These are phyloP conservation scores for Papilio machaon DNA, from an alignment of 1,140 invertebrate species.

Conservation along the genomic window DNA sequence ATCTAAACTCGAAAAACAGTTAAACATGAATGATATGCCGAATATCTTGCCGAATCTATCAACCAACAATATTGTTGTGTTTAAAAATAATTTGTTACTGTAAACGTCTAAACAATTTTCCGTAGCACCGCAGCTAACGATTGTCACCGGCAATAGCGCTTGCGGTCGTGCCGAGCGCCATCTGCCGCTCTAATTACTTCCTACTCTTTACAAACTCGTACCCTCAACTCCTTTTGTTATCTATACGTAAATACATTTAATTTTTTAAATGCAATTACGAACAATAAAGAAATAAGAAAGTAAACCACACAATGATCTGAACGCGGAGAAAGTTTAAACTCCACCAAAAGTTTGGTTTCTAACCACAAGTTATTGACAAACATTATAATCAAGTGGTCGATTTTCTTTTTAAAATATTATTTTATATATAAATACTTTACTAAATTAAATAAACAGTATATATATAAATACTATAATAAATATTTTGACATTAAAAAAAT, in stretches of 20 bases:
- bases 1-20: background rate
- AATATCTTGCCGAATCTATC: background rate
- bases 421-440: background rate
- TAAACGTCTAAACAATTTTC: background rate
- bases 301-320: slow-evolving; percentile 63
- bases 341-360: slow-evolving; percentile 67
- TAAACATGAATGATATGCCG: background rate
- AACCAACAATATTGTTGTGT: background rate
- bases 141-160: slow-evolving; percentile 51
- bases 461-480: too few species aligned
- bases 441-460: too few species aligned
- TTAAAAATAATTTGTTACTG: background rate
- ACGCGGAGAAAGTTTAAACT: slow-evolving; percentile 70
- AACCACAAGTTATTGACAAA: slow-evolving; percentile 54
- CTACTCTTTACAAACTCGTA: slow-evolving; percentile 66
- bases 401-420: background rate
- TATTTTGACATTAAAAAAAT: too few species aligned
- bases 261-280: slow-evolving; percentile 74
- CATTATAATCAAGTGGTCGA: slow-evolving; percentile 23
- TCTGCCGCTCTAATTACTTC: slow-evolving; percentile 75
- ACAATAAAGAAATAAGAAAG: slow-evolving; percentile 74
- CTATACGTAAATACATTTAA: slow-evolving; percentile 59
- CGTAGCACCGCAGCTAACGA: slow-evolving; percentile 31
- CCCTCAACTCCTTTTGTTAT: slow-evolving; percentile 62
- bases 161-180: slow-evolving; percentile 67